These are phyloP conservation scores for Microctenopoma lineatum DNA, from an alignment of 2,797 vertebrate species.

Conservation along the genomic window DNA sequence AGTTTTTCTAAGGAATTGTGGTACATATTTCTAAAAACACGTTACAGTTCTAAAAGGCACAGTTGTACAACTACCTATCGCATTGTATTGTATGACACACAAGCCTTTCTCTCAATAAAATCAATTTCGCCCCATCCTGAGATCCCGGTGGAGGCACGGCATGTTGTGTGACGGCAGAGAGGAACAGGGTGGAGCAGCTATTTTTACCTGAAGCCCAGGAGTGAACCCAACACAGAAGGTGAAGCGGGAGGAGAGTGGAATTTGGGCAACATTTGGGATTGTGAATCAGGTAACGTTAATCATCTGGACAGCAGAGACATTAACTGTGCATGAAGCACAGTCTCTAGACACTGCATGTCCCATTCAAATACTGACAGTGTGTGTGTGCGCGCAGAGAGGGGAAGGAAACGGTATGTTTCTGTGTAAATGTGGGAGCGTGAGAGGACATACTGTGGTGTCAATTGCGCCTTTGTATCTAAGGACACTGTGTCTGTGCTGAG, in stretches of 20 bases:
- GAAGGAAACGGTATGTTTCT: constrained; percentile 46
- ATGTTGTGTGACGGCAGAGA: constrained; percentile 55
- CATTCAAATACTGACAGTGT: constrained; percentile 60
- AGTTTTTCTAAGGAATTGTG: too few species aligned
- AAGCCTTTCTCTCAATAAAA: constrained; percentile 49
- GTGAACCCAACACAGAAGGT: constrained; percentile 73
- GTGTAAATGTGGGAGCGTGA: constrained; percentile 33
- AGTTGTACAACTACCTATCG: neutral
- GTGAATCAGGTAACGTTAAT: constrained; percentile 81
- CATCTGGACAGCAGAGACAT: constrained; percentile 84
- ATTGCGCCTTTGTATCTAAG: constrained; percentile 46
- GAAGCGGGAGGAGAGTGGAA: constrained; percentile 73
- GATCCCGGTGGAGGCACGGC: constrained; percentile 57
- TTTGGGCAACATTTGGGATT: constrained; percentile 76
- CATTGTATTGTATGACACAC: constrained; percentile 28
- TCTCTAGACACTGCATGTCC: constrained; percentile 76
- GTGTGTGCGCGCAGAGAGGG: constrained; percentile 13
- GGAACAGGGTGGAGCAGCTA: constrained; percentile 72
- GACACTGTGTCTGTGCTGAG: constrained; percentile 41
- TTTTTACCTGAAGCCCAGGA: constrained; percentile 82
- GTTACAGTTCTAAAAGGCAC: neutral
- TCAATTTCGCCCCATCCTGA: constrained; percentile 42
- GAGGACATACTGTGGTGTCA: constrained; percentile 34
- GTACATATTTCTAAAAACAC: neutral
- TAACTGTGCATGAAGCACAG: constrained; percentile 82